phyloP scores from a whole-genome alignment of 2,888 invertebrate species.

The Oeneis ivallda region DNA sequence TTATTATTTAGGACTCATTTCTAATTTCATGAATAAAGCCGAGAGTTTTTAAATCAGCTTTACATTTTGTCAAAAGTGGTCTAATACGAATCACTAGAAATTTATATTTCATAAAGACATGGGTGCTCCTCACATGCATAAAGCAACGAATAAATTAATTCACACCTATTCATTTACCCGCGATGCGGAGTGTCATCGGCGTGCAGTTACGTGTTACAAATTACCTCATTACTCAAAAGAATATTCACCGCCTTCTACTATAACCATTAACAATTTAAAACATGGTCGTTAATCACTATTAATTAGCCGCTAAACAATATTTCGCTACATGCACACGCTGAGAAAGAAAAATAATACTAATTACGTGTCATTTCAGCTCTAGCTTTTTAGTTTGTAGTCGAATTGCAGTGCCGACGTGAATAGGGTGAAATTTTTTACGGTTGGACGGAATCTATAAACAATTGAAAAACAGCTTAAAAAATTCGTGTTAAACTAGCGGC shows the following conservation, averaged over 20 bases:
- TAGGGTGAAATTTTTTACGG: too few relatives aligned
- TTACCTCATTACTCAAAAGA: conserved; percentile 58
- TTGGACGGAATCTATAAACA: too few relatives aligned
- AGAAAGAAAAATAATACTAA: conserved; percentile 26
- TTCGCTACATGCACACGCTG: conserved; percentile 30
- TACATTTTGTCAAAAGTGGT: not conserved
- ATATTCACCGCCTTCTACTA: conserved; percentile 52
- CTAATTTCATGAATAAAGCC: too few relatives aligned
- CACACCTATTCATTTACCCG: conserved; percentile 51
- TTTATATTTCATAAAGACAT: conserved; percentile 9
- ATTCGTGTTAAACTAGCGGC: too few relatives aligned
- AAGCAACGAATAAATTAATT: conserved; percentile 48
- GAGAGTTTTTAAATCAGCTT: not conserved
- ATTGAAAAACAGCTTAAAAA: too few relatives aligned
- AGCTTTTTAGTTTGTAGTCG: not conserved
- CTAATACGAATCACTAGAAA: not conserved
- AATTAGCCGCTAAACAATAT: conserved; percentile 53
- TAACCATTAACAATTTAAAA: conserved; percentile 64
- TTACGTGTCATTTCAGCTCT: conserved; percentile 1
- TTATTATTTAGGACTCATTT: too few relatives aligned
- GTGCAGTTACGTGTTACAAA: conserved; percentile 55
- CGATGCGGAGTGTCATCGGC: conserved; percentile 53
- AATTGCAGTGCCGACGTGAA: too few relatives aligned
- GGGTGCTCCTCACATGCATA: conserved; percentile 11
- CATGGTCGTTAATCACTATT: conserved; percentile 64